phyloP scores from a whole-genome alignment of 2,113 vertebrate genomes.

The Notarius quadriscutis region DNA sequence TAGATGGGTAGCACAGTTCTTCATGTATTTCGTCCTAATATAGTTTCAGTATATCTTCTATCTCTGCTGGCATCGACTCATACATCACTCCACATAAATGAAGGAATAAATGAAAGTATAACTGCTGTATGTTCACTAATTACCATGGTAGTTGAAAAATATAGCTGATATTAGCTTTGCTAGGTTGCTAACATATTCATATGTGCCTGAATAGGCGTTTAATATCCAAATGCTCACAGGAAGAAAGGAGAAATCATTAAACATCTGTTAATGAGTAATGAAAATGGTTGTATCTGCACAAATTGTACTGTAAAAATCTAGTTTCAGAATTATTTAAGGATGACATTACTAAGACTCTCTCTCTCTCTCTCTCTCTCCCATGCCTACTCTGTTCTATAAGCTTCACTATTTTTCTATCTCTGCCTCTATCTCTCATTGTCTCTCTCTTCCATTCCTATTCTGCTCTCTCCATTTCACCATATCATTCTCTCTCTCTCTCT shows the following conservation, averaged over 20 bases:
- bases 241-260: neutral
- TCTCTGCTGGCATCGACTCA: neutral
- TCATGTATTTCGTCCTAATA: neutral
- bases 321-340: neutral
- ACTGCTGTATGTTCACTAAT: neutral
- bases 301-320: neutral
- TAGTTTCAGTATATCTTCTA: neutral
- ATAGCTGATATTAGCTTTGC: neutral
- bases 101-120: neutral
- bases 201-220: neutral
- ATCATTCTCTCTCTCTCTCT: conserved; percentile 37
- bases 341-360: neutral
- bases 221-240: neutral
- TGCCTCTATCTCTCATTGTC: neutral
- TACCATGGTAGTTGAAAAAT: neutral
- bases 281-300: neutral
- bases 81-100: neutral
- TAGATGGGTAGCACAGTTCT: neutral
- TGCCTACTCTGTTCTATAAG: neutral
- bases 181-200: neutral
- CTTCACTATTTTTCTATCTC: neutral
- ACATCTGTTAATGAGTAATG: neutral
- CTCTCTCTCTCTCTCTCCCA: neutral
- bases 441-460: neutral
- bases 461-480: neutral